phyloP scores from a whole-genome alignment of 2,888 invertebrate genomes.

The Mythimna loreyi region DNA sequence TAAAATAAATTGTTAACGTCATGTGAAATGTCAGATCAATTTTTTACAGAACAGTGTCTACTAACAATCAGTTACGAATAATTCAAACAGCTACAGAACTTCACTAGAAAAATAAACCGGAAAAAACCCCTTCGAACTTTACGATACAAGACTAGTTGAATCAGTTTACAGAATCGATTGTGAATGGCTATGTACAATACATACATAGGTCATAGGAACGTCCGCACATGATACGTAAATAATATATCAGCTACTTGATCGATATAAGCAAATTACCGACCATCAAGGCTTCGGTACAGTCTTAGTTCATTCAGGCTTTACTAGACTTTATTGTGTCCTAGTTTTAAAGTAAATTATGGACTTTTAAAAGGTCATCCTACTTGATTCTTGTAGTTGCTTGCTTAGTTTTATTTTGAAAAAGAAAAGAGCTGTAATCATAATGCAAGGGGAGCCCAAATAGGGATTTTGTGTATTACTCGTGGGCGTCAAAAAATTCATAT shows the following conservation, averaged over 20 bases:
- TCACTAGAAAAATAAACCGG: too few relatives aligned
- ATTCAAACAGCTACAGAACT: too few relatives aligned
- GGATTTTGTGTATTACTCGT: too few relatives aligned
- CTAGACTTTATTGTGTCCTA: background rate
- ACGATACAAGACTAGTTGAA: background rate
- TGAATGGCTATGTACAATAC: background rate
- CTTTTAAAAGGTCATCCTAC: background rate
- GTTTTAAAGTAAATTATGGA: background rate
- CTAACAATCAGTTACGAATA: too few relatives aligned
- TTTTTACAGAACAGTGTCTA: too few relatives aligned
- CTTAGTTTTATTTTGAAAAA: background rate
- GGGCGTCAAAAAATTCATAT: too few relatives aligned
- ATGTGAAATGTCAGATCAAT: too few relatives aligned
- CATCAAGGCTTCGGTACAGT: background rate
- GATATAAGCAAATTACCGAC: slow-evolving; percentile 5
- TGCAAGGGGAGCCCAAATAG: too few relatives aligned
- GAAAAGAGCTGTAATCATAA: too few relatives aligned
- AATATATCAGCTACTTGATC: slow-evolving; percentile 10
- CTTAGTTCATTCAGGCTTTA: background rate
- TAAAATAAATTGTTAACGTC: too few relatives aligned
- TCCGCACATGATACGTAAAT: slow-evolving; percentile 10
- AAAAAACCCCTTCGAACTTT: too few relatives aligned
- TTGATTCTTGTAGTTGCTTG: background rate
- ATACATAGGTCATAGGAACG: background rate
- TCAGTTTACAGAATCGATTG: background rate